phyloP scores from a whole-genome alignment of 92 coral and sea anemone species.

The Paragorgia papillata region DNA sequence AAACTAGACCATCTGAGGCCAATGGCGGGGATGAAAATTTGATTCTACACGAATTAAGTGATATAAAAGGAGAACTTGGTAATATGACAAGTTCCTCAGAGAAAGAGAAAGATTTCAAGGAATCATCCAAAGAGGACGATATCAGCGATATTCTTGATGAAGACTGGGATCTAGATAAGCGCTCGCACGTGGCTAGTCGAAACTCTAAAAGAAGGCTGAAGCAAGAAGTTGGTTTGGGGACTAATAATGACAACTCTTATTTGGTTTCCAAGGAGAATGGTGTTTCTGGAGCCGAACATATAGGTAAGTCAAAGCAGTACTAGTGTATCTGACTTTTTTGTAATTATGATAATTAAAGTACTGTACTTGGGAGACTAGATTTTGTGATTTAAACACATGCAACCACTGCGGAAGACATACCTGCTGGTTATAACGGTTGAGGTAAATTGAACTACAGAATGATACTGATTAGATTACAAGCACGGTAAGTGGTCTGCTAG shows the following conservation, averaged over 20 bases:
- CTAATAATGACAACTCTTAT: neutral
- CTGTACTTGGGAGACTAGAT: too few species aligned
- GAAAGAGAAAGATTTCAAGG: neutral
- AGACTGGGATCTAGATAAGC: constrained; percentile 35
- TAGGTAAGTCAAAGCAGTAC: neutral
- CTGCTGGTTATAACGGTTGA: too few species aligned
- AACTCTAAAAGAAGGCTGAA: neutral
- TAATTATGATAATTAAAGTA: too few species aligned
- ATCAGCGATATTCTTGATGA: constrained; percentile 30
- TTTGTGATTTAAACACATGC: too few species aligned
- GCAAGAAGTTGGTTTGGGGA: neutral
- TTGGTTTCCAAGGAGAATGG: neutral
- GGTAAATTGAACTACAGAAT: too few species aligned
- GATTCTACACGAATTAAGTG: constrained; percentile 18
- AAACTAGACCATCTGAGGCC: neutral
- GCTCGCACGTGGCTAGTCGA: constrained; percentile 14
- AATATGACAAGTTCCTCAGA: neutral
- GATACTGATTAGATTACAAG: too few species aligned
- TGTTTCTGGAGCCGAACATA: neutral
- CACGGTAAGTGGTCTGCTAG: too few species aligned
- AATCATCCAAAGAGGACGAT: constrained; percentile 6
- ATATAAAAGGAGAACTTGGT: constrained; percentile 1
- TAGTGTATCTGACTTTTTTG: too few species aligned
- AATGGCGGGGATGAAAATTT: neutral
- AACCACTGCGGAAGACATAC: too few species aligned